These are phyloP conservation scores for Orchesellides sinensis DNA, from an alignment of 2,888 invertebrate species.

Conservation along the genomic window DNA sequence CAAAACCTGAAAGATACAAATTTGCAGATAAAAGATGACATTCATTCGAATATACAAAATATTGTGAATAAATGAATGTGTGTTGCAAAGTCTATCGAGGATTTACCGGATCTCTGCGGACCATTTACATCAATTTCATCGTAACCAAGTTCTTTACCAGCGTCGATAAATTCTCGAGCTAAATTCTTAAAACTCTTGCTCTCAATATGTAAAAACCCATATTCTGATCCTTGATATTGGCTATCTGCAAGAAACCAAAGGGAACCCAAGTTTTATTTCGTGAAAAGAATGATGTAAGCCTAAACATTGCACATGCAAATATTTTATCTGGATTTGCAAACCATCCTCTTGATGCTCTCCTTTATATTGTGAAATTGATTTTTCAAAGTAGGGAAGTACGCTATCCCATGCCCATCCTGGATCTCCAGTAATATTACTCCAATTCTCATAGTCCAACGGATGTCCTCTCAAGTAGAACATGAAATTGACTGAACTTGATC, in stretches of 20 bases:
- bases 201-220: constrained; percentile 64
- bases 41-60: too few relatives aligned
- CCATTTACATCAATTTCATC: constrained; percentile 64
- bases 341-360: constrained; percentile 52
- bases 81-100: background rate
- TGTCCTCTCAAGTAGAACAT: constrained; percentile 66
- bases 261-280: background rate
- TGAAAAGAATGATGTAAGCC: background rate
- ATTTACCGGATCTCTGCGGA: constrained; percentile 59
- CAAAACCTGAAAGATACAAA: constrained; percentile 40
- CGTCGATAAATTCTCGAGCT: constrained; percentile 55
- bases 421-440: constrained; percentile 64
- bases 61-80: too few relatives aligned
- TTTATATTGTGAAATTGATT: constrained; percentile 60
- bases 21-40: background rate
- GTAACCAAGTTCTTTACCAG: constrained; percentile 64
- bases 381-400: constrained; percentile 64
- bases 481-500: constrained; percentile 56
- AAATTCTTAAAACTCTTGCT: constrained; percentile 48
- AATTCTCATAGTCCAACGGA: constrained; percentile 65
- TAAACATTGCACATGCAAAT: background rate
- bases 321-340: background rate
- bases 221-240: constrained; percentile 61
- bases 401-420: constrained; percentile 58
- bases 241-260: too few relatives aligned